Evolutionary conservation across 2,797 vertebrate genomes (phyloP).

Genomic region (Lacerta bilineata): DNA sequence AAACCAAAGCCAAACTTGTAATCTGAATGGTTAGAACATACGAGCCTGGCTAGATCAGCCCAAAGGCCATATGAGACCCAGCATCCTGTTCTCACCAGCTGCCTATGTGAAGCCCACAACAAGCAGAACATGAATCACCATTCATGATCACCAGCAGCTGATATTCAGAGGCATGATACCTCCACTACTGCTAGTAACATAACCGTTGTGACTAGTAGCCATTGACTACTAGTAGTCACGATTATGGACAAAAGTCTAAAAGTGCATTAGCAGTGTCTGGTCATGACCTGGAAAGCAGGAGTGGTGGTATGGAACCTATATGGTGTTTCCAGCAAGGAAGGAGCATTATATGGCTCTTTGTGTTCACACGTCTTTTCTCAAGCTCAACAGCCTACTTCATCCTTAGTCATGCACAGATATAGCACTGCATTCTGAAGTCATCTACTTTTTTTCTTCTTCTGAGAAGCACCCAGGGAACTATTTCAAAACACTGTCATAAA

Average conservation of each 20-base stretch:
- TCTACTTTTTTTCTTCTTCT: not conserved
- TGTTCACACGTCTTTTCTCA: not conserved
- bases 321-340: not conserved
- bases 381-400: not conserved
- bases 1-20: not conserved
- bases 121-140: not conserved
- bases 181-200: too few species aligned
- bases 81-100: not conserved
- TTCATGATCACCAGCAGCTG: too few species aligned
- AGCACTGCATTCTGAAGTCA: not conserved
- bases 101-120: not conserved
- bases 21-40: not conserved
- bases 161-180: too few species aligned
- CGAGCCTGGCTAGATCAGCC: not conserved
- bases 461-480: not conserved
- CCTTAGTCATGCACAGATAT: not conserved
- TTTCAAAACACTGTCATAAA: conserved; percentile 5
- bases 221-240: too few species aligned
- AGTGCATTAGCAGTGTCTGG: not conserved
- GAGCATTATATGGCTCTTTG: not conserved
- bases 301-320: too few species aligned
- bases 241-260: not conserved
- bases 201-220: too few species aligned
- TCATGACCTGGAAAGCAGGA: not conserved
- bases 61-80: not conserved